phyloP scores from a whole-genome alignment of 2,888 invertebrate genomes.

The Sympetrum striolatum region DNA sequence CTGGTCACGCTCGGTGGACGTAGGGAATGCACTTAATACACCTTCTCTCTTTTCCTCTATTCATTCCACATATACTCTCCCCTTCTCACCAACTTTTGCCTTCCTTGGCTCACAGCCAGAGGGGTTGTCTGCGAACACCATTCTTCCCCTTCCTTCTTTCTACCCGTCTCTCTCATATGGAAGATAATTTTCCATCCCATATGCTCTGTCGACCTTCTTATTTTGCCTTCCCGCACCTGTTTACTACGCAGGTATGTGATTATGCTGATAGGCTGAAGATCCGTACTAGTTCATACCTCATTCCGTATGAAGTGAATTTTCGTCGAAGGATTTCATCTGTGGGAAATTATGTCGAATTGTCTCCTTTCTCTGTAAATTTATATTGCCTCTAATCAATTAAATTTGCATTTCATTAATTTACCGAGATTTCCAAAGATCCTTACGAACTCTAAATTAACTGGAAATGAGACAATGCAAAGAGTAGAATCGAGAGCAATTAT shows the following conservation, averaged over 20 bases:
- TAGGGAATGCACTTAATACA: conserved; percentile 28
- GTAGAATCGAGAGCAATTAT: too few species aligned
- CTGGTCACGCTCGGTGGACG: conserved; percentile 36
- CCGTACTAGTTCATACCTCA: too few species aligned
- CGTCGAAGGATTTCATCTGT: too few species aligned
- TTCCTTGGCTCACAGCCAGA: background rate
- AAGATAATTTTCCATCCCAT: background rate
- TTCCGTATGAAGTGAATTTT: too few species aligned
- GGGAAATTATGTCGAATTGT: too few species aligned
- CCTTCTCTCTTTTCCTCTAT: background rate
- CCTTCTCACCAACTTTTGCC: background rate
- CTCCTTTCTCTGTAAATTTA: too few species aligned
- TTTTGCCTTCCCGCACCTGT: background rate
- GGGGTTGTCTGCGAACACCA: background rate
- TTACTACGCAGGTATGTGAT: background rate
- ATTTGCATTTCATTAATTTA: too few species aligned
- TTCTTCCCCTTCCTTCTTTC: background rate
- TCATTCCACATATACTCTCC: background rate
- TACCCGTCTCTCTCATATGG: background rate
- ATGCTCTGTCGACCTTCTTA: background rate
- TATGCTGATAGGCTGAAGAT: too few species aligned
- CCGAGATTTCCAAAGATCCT: too few species aligned
- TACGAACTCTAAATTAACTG: too few species aligned
- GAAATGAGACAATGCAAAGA: too few species aligned
- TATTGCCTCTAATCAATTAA: too few species aligned